Evolutionary conservation across 2,888 invertebrate species (phyloP).

Genomic region (Thereva nobilitata): DNA sequence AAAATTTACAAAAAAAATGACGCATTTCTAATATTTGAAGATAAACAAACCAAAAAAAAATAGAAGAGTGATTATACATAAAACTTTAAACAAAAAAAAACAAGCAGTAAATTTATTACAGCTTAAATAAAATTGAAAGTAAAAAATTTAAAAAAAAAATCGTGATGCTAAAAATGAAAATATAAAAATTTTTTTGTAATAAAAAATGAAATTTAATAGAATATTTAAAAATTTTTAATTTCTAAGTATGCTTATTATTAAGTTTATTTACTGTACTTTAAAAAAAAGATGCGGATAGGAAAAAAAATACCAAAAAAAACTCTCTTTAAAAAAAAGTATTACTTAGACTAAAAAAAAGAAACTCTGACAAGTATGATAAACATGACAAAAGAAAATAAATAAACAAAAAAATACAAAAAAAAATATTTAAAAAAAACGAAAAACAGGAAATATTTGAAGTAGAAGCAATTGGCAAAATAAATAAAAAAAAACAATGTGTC

Average conservation of each 20-base stretch:
- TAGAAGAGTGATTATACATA: slow-evolving; percentile 19
- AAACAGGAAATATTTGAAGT: background rate
- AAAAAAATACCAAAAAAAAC: slow-evolving; percentile 21
- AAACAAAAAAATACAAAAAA: slow-evolving; percentile 21
- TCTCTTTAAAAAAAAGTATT: slow-evolving; percentile 32
- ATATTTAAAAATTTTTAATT: slow-evolving; percentile 1
- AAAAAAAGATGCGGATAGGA: too few relatives aligned
- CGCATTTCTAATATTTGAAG: slow-evolving; percentile 29
- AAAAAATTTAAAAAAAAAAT: slow-evolving; percentile 14
- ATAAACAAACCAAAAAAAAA: slow-evolving; percentile 2
- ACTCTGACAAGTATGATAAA: slow-evolving; percentile 20
- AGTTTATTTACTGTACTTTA: slow-evolving; percentile 24
- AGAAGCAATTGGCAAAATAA: too few relatives aligned
- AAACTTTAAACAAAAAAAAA: slow-evolving; percentile 10
- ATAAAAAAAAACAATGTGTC: too few relatives aligned
- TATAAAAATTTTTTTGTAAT: slow-evolving; percentile 18
- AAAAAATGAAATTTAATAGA: too few relatives aligned
- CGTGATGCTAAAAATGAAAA: slow-evolving; percentile 31
- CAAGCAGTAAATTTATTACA: slow-evolving; percentile 26
- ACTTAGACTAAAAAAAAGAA: slow-evolving; percentile 23
- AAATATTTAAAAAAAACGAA: background rate
- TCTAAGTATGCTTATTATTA: slow-evolving; percentile 34
- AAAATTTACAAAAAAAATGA: slow-evolving; percentile 20
- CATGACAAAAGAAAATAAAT: slow-evolving; percentile 17
- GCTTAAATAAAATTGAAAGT: slow-evolving; percentile 32